Evolutionary conservation across 2,113 vertebrate species (phyloP), one percentile per base, ranked within the genome.

Genomic region (Heterotilapia buettikoferi): DNA sequence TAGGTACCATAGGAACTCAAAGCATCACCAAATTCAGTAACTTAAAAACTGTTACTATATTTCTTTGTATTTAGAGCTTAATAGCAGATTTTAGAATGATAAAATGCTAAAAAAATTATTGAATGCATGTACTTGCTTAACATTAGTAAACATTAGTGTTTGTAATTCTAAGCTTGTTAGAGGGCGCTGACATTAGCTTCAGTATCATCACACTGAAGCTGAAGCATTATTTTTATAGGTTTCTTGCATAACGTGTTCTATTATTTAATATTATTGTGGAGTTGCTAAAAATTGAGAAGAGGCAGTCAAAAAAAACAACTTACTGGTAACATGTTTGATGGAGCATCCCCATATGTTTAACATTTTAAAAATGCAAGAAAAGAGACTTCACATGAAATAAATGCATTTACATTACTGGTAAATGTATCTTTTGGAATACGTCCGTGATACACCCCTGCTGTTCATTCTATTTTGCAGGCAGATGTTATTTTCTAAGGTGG

Each of bases 401-500:
- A 43, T 71, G 66, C 7, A 43, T 43, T 43, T 24, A 71, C 36
- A 43, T 71, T 43, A 43, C n/a, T 71, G 66, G 38, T 16, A 21
- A 71, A 71, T 43, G 66, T 24, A 0, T 71, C 36, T 43, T 71
- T 71, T 71, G 36, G 66, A 71, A 68, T 0, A 68, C 1, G 36
- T 9, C 63, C 7, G 1, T 43, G n/a, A 4, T 40, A 43, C 1
- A 43, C 66, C 66, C n/a, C n/a, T 43, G 66, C 38, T 43, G 12
- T 71, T 71, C 38, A 71, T 71, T 71, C 3, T 24, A 16, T 71
- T 79, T 80, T 80, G 18, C 45, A 82, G 10, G 52, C 14, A 68
- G 5, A 73, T 50, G 63, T 21, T 71, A n/a, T 68, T 68, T 53
- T 29, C 45, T 36, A n/a, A 63, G 18, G 76, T 80, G 86, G 53